A percentile compares a stretch with the other conserved stretches of the same genome.
These are phyloP conservation scores for Drosophila murphyi DNA, from an alignment of 1,140 invertebrate genomes.

Conservation along the genomic window DNA sequence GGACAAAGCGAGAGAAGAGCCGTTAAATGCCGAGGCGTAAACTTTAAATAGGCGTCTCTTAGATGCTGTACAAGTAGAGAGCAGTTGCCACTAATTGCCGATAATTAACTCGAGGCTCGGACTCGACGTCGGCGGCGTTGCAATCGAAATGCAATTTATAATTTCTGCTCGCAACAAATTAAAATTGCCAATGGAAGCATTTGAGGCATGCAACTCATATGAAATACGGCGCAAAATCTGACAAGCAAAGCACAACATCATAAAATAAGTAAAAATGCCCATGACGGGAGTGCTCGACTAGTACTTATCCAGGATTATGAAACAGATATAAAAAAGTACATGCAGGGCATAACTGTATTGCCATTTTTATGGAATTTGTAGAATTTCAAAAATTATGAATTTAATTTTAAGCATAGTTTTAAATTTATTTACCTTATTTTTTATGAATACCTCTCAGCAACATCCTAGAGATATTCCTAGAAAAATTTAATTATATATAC, in stretches of 20 bases:
- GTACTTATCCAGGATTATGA: background rate
- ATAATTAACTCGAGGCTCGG: slow-evolving; percentile 69
- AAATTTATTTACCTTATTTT: too few species aligned
- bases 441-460: too few species aligned
- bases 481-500: too few species aligned
- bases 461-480: too few species aligned
- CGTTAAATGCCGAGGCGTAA: slow-evolving; percentile 51
- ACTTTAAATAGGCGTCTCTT: slow-evolving; percentile 7
- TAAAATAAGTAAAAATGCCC: slow-evolving; percentile 62
- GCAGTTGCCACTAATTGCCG: slow-evolving; percentile 61
- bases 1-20: background rate
- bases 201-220: slow-evolving; percentile 61
- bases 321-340: background rate
- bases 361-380: too few species aligned
- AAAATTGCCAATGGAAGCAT: slow-evolving; percentile 75
- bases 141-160: slow-evolving; percentile 71
- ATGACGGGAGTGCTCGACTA: slow-evolving; percentile 10
- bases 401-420: too few species aligned
- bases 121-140: slow-evolving; percentile 25
- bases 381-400: too few species aligned
- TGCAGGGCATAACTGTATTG: too few species aligned
- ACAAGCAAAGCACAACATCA: slow-evolving; percentile 69
- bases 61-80: slow-evolving; percentile 15
- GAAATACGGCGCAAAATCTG: slow-evolving; percentile 65
- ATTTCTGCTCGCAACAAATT: slow-evolving; percentile 79